phyloP scores from a whole-genome alignment of 2,113 vertebrate species.

The Apeltes quadracus region DNA sequence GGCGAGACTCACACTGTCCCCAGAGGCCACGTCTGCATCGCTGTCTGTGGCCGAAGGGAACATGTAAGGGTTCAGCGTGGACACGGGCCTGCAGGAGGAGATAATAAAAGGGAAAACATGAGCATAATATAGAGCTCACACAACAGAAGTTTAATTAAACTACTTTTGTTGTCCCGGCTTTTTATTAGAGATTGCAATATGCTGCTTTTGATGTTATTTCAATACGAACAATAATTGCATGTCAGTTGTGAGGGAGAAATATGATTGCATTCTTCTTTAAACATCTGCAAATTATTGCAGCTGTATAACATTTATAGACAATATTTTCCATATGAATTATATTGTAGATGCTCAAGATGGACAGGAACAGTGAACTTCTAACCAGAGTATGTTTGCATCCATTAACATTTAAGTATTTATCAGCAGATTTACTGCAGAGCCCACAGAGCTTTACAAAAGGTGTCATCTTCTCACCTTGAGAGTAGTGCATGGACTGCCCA shows the following conservation, averaged over 20 bases:
- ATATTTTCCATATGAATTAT: neutral
- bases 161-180: neutral
- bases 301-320: neutral
- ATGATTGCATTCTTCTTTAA: too few relatives aligned
- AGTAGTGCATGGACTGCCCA: too few relatives aligned
- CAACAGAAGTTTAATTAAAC: neutral
- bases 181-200: neutral
- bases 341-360: neutral
- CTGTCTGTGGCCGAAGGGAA: constrained; percentile 83
- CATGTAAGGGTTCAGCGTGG: constrained; percentile 86
- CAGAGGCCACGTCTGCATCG: constrained; percentile 83
- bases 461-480: neutral
- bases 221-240: too few relatives aligned
- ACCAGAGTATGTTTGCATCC: neutral
- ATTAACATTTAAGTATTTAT: neutral
- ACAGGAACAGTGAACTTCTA: neutral
- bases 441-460: neutral
- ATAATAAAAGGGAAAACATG: neutral
- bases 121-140: neutral
- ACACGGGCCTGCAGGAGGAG: constrained; percentile 83
- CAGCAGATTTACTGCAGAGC: neutral
- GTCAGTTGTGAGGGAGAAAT: too few relatives aligned
- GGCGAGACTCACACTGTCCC: constrained; percentile 88
- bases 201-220: too few relatives aligned
- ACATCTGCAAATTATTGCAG: neutral